Conservation (phyloP, 2,797 vertebrate species). For the Pogonophryne albipinna region DNA sequence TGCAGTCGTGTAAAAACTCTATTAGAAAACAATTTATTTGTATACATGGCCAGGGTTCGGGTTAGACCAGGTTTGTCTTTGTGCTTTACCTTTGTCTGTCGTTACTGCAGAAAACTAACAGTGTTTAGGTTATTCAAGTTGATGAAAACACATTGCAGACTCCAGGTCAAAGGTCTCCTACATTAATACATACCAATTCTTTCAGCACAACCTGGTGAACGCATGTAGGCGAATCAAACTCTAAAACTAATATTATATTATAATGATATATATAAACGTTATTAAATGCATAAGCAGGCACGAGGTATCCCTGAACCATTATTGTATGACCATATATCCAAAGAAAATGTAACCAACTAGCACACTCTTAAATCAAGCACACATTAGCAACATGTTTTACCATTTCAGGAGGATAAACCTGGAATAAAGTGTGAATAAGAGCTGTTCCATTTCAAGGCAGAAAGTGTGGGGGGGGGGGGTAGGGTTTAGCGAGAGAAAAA, state of each 20-base stretch:
- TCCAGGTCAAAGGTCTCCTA: background rate
- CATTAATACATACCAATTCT: background rate
- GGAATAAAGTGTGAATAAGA: conserved; percentile 26
- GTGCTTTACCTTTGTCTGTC: background rate
- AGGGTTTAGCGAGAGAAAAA: conserved; percentile 33
- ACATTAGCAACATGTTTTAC: conserved; percentile 19
- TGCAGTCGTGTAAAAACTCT: background rate
- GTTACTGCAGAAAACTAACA: background rate
- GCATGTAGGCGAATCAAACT: background rate
- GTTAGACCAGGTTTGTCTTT: background rate
- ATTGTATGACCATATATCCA: background rate
- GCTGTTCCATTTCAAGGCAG: conserved; percentile 41
- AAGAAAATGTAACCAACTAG: conserved; percentile 3
- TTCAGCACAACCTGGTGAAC: background rate
- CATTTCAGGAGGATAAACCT: conserved; percentile 36
- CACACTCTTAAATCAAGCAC: conserved; percentile 1
- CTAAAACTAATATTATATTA: background rate
- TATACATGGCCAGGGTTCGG: background rate
- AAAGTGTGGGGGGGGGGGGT: background rate
- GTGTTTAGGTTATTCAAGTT: background rate
- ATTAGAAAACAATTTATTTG: background rate
- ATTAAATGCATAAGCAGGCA: background rate
- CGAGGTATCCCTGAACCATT: background rate
- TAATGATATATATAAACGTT: background rate
- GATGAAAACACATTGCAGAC: background rate